Conservation (phyloP, 64 coral and sea anemone species). For the Montipora capricornis region DNA sequence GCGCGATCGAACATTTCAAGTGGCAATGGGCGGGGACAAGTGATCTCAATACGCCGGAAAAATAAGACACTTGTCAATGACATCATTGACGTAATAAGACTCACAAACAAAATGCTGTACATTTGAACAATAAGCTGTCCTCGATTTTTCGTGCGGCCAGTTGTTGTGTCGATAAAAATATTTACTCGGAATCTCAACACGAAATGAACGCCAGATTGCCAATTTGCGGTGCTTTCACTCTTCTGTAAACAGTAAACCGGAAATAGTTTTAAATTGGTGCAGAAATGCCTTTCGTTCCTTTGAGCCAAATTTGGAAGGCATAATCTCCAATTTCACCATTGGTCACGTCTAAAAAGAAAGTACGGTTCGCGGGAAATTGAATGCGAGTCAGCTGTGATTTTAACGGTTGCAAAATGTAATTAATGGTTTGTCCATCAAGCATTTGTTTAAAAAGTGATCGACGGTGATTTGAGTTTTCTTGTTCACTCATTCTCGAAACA, state of each 20-base stretch:
- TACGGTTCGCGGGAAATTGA: background rate
- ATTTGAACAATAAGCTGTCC: background rate
- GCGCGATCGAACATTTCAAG: background rate
- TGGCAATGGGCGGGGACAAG: slow-evolving; percentile 1
- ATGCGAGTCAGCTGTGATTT: background rate
- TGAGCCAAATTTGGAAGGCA: slow-evolving; percentile 5
- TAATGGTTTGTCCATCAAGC: background rate
- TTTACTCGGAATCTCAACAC: background rate
- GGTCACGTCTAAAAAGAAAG: slow-evolving; percentile 21
- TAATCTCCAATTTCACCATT: background rate
- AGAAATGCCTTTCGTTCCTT: slow-evolving; percentile 5
- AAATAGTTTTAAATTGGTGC: background rate
- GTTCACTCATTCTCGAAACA: background rate
- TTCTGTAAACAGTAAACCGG: slow-evolving; percentile 5
- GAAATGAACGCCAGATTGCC: background rate
- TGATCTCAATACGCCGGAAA: slow-evolving; percentile 11
- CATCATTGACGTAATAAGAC: slow-evolving; percentile 24
- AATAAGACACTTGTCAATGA: slow-evolving; percentile 48
- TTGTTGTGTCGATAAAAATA: background rate
- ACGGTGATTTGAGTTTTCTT: no score
- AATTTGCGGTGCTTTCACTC: background rate
- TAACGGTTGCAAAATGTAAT: background rate
- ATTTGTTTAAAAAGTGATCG: no score
- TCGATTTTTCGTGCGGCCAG: background rate
- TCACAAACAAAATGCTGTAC: slow-evolving; percentile 26